Percentiles rank a stretch among this genome's conserved stretches.
These are phyloP conservation scores for Reticulitermes lucifugus DNA, from an alignment of 2,888 invertebrate genomes.

Conservation along the genomic window DNA sequence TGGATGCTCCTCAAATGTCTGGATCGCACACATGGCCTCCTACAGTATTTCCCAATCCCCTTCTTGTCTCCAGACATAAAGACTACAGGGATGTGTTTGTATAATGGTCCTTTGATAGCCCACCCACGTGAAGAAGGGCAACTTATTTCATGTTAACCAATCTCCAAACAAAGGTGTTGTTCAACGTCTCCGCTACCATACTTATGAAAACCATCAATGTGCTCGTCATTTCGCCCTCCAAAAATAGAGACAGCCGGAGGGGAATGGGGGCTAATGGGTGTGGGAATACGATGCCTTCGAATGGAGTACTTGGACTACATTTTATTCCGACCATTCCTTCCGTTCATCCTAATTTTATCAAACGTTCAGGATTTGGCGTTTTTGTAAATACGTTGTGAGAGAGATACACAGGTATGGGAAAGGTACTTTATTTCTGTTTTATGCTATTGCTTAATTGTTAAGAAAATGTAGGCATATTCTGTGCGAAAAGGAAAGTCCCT, in stretches of 20 bases:
- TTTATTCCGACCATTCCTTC: too few species aligned
- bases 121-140: conserved; percentile 39
- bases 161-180: conserved; percentile 16
- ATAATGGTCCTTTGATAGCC: conserved; percentile 43
- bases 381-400: too few species aligned
- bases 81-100: conserved; percentile 37
- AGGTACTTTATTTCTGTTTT: too few species aligned
- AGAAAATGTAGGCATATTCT: too few species aligned
- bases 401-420: too few species aligned
- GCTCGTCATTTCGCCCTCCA: background rate
- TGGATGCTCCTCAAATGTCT: conserved; percentile 17
- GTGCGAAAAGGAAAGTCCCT: too few species aligned
- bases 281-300: background rate
- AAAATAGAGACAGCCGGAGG: background rate
- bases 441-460: too few species aligned
- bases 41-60: background rate
- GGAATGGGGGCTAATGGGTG: background rate
- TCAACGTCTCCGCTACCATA: background rate
- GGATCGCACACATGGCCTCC: conserved; percentile 37
- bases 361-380: too few species aligned
- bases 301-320: background rate
- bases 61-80: conserved; percentile 30
- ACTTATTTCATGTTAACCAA: conserved; percentile 28
- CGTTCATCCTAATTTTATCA: too few species aligned
- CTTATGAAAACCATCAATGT: conserved; percentile 6